Conservation (phyloP, 2,888 invertebrate species). For the Drosophila meridiana region DNA sequence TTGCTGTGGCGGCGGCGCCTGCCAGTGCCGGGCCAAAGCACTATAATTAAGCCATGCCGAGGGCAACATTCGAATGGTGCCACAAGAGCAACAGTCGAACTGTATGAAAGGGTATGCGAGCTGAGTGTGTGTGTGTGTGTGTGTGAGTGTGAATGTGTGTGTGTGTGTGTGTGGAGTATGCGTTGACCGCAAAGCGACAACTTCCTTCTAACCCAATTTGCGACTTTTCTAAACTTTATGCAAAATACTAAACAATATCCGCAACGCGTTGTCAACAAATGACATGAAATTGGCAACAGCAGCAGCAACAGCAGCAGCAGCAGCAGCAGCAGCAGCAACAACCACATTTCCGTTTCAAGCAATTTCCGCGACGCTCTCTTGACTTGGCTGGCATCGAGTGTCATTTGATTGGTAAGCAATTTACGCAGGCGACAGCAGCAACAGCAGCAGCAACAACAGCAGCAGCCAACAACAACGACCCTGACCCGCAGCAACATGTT, state of each 20-base stretch:
- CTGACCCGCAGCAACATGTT: constrained; percentile 77
- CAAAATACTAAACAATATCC: constrained; percentile 78
- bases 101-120: constrained; percentile 6
- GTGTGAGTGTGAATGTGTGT: constrained; percentile 1
- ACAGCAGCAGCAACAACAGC: constrained; percentile 23
- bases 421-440: constrained; percentile 58
- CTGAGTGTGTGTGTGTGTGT: background rate
- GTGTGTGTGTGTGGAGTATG: background rate
- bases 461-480: constrained; percentile 54
- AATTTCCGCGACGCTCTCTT: constrained; percentile 71
- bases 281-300: constrained; percentile 76
- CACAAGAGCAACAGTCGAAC: constrained; percentile 46
- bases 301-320: constrained; percentile 31
- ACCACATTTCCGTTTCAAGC: constrained; percentile 81
- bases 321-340: constrained; percentile 46
- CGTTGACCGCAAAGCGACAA: constrained; percentile 54
- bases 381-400: constrained; percentile 54
- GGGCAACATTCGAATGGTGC: constrained; percentile 72
- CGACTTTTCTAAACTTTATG: constrained; percentile 57
- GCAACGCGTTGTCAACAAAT: constrained; percentile 77
- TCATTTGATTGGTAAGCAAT: constrained; percentile 76
- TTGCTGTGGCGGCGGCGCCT: constrained; percentile 67
- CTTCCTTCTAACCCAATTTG: constrained; percentile 75
- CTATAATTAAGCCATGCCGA: constrained; percentile 84
- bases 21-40: constrained; percentile 78